Base-by-base conservation (phyloP, 2,888 invertebrate genomes). In the Mythimna vitellina region DNA sequence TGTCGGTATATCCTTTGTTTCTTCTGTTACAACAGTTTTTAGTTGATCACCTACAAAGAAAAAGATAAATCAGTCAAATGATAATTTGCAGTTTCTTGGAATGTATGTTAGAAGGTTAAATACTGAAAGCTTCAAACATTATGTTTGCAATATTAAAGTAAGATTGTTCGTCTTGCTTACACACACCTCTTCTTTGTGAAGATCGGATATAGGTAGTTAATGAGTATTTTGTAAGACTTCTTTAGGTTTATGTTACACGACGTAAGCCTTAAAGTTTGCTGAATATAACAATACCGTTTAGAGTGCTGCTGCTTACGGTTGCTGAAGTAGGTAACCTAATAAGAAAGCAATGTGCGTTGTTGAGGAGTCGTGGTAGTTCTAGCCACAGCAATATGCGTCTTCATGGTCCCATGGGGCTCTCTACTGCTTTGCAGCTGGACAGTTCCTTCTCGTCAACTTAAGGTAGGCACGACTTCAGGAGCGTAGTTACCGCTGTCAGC, bases 11-110 rank as follows among this genome's bases (percentile, higher is more conserved):
- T n/a, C 20, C 3, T 29, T 49, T 17, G 57, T 14, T 68, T 58
- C 69, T 35, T 29, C 63, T 64, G 75, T 58, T 62, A 64, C 38
- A 60, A 65, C 54, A 61, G 42, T 68, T 53, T 62, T 77, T 66
- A 65, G 65, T 70, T 14, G 80, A 10, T 8, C 64, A 86, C 83
- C 86, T 87, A 86, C 42, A 87, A 87, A 87, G 67, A 87, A 82
- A 87, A 87, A 65, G 38, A 72, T 78, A 54, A 70, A 61, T 61
- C 69, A 69, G 69, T 66, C 17, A 64, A 49, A 57, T 51, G 57
- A 32, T 65, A 62, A 49, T 25, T 60, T 66, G 46, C n/a, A 0
- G 3, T n/a, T 22, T n/a, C 51, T 46, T 38, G 8, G 29, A 25
- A 22, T 49, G 7, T 29, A 1, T 57, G 4, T 54, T 25, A 17